phyloP scores from a whole-genome alignment of 2,113 vertebrate genomes.

The Pycnonotus jocosus region DNA sequence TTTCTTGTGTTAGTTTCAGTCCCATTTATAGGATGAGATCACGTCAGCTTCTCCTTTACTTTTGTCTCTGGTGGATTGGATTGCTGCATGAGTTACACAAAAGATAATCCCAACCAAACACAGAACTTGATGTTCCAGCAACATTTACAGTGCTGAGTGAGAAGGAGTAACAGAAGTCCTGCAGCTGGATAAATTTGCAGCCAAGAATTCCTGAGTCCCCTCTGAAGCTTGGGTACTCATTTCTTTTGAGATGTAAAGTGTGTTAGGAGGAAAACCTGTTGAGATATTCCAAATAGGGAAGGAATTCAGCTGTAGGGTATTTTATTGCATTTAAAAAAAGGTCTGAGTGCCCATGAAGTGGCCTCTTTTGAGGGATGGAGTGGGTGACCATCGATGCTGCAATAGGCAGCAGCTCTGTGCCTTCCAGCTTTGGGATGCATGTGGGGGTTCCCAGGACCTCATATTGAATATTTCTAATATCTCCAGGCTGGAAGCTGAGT shows the following conservation, averaged over 20 bases:
- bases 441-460: not conserved
- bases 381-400: not conserved
- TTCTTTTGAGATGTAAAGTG: not conserved
- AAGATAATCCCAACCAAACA: not conserved
- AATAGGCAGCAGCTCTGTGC: too few relatives aligned
- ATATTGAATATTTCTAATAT: not conserved
- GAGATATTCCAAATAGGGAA: not conserved
- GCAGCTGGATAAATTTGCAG: fast-evolving
- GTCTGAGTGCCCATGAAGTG: too few relatives aligned
- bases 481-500: not conserved
- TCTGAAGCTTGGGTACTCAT: not conserved
- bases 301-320: not conserved
- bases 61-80: not conserved
- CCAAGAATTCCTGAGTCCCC: not conserved
- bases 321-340: not conserved
- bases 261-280: not conserved
- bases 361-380: not conserved
- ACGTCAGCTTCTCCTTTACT: not conserved
- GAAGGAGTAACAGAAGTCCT: not conserved
- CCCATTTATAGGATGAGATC: not conserved
- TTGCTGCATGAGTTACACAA: not conserved
- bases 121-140: not conserved
- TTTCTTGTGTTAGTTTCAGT: not conserved
- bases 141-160: not conserved
- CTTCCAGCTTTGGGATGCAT: not conserved